Evolutionary conservation across 2,888 invertebrate genomes (phyloP).

Genomic region (Chrysolina americana): DNA sequence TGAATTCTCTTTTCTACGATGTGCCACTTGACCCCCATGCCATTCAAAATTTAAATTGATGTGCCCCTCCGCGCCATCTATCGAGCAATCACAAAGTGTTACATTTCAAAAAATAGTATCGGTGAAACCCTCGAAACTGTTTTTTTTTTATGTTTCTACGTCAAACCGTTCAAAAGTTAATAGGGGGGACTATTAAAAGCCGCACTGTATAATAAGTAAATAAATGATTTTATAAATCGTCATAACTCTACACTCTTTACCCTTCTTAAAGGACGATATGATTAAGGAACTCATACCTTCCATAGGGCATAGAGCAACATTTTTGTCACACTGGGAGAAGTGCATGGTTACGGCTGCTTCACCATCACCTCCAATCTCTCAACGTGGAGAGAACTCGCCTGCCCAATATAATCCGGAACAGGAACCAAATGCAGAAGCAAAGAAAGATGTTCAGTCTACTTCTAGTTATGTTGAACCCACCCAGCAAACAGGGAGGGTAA

Average conservation of each 20-base stretch:
- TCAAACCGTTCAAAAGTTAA: no score
- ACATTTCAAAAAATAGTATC: no score
- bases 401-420: not conserved
- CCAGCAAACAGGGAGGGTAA: no score
- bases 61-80: no score
- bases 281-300: not conserved
- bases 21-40: no score
- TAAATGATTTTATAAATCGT: not conserved
- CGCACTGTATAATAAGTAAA: not conserved
- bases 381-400: not conserved
- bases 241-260: not conserved
- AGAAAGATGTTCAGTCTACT: not conserved
- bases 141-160: no score
- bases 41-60: no score
- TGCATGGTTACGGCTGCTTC: not conserved
- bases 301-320: not conserved
- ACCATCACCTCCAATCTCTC: not conserved
- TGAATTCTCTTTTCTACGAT: no score
- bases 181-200: no score
- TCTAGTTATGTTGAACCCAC: no score
- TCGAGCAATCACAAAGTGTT: no score
- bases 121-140: no score
- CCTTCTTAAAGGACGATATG: not conserved
- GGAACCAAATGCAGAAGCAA: not conserved
- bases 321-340: not conserved